These are phyloP conservation scores for Melitaea cinxia DNA, from an alignment of 1,140 invertebrate species.

Conservation along the genomic window DNA sequence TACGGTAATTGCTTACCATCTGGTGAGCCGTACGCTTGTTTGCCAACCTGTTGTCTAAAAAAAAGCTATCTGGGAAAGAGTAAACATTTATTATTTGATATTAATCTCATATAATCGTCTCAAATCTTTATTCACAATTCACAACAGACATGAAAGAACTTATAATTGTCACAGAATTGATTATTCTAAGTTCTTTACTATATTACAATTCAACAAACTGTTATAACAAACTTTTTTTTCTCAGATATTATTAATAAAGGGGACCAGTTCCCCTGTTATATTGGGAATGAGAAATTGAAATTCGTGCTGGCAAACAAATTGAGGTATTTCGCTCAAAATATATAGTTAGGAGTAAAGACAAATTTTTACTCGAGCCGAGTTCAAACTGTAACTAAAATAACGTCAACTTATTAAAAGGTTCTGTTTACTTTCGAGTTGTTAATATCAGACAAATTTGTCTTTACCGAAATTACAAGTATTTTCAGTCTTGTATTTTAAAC, in stretches of 20 bases:
- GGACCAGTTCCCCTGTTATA: slow-evolving; percentile 11
- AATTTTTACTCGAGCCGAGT: slow-evolving; percentile 49
- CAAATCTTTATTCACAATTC: no score
- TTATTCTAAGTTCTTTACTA: neutral
- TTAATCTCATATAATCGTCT: no score
- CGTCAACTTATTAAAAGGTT: slow-evolving; percentile 13
- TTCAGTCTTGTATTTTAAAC: no score
- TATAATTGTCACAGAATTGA: no score
- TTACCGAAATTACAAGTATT: no score
- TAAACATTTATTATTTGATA: no score
- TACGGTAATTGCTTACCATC: no score
- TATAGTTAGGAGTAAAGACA: slow-evolving; percentile 45
- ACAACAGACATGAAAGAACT: no score
- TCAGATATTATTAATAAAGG: slow-evolving; percentile 11
- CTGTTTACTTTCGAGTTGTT: neutral
- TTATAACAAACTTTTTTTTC: neutral
- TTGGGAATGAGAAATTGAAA: slow-evolving; percentile 27
- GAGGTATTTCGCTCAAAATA: slow-evolving; percentile 42
- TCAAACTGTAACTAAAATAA: slow-evolving; percentile 53
- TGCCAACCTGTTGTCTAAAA: no score
- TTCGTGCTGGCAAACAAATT: slow-evolving; percentile 44
- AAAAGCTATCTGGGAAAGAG: no score
- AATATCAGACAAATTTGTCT: slow-evolving; percentile 1
- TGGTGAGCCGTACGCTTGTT: no score
- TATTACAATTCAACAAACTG: neutral